Conservation (phyloP, 2,797 vertebrate genomes). For the Leptoclinus maculatus region DNA sequence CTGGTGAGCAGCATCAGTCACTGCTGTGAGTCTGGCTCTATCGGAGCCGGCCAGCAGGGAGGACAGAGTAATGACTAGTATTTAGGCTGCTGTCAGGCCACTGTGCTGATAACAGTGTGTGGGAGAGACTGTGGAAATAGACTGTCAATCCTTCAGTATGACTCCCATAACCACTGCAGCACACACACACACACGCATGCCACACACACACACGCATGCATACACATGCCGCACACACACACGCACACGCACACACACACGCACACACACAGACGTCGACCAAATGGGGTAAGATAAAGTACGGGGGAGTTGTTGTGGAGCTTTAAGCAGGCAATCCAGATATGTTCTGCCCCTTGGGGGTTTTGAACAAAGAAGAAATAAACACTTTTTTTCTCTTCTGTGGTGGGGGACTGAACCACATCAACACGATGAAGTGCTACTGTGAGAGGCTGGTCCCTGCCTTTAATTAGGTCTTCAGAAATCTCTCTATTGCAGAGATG, state of each 20-base stretch:
- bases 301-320: conserved; percentile 19
- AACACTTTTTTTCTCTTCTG: conserved; percentile 18
- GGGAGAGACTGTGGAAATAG: conserved; percentile 42
- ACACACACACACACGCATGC: not conserved
- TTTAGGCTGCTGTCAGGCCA: conserved; percentile 44
- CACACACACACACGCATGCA: not conserved
- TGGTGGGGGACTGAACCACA: conserved; percentile 27
- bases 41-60: conserved; percentile 29
- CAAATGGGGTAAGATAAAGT: not conserved
- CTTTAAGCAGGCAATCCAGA: conserved; percentile 41
- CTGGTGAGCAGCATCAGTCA: conserved; percentile 21
- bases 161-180: conserved; percentile 8
- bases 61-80: conserved; percentile 48
- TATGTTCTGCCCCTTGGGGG: conserved; percentile 27
- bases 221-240: not conserved
- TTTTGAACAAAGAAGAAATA: conserved; percentile 38
- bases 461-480: conserved; percentile 8
- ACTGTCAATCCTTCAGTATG: conserved; percentile 39
- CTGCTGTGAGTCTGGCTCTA: conserved; percentile 5
- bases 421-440: conserved; percentile 21
- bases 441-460: not conserved
- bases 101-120: conserved; percentile 51
- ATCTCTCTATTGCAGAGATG: not conserved
- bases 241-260: not conserved
- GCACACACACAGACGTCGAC: not conserved